Base-by-base conservation (phyloP, 2,797 vertebrate genomes). In the Arrhamphus sclerolepis region DNA sequence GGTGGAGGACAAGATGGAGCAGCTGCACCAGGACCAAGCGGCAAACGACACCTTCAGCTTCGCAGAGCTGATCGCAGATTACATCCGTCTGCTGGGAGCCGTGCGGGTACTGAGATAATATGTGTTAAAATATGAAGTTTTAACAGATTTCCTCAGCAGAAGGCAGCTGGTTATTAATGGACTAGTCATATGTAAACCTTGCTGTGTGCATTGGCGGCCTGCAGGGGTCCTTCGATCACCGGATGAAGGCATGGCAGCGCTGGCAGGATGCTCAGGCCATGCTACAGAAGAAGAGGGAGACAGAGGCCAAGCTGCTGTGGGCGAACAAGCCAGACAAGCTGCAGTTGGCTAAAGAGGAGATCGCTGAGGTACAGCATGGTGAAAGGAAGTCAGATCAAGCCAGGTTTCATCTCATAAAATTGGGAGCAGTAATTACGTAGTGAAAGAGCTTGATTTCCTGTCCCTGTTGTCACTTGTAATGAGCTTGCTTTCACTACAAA, bases 291-390 rank as follows among this genome's bases (percentile, higher is more conserved):
- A 99, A 98, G 80, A 93, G 97, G 55, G 98, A 99, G 88, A 88
- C 88, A 0, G 98, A 99, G 72, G 97, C 97, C 72, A 94, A 97
- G 64, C 91, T 99, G 49, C 93, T 97, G 7, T 99, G 97, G 97
- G 96, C 97, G 87, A 99, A 98, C 90, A 99, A 98, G 73, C 97
- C 98, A 0, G 97, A 99, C 84, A 98, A 98, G 75, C 93, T 99
- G 59, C 98, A 99, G 83, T 95, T 95, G 86, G 96, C 96, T 79
- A 99, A 99, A 72, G 96, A 99, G 1, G 97, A 99, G 85, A 99
- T 99, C 21, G 58, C 85, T 0, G 98, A 99, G 95, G 98, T 99
- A 73, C 2, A 44, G 77, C 79, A 2, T 5, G 1, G 18, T 4
- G 29, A 8, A 43, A 18, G 19, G 6, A 14, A 17, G n/a, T 1